Conservation (phyloP, 2,888 invertebrate species). For the Lepetodrilus schrolli region DNA sequence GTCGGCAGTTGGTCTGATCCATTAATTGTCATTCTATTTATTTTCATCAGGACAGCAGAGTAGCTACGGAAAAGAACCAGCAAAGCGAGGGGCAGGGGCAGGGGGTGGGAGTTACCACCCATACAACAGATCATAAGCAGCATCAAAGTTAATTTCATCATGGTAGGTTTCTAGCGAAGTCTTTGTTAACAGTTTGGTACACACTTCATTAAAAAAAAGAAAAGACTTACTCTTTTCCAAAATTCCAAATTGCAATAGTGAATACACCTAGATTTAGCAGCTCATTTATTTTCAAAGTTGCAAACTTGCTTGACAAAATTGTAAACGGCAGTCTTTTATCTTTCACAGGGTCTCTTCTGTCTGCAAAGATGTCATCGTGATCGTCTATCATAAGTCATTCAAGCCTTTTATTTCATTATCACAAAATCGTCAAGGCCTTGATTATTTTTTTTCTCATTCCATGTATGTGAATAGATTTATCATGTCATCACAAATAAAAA, state of each 20-base stretch:
- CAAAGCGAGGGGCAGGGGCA: too few relatives aligned
- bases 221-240: background rate
- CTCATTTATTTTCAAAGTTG: conserved; percentile 10
- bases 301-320: background rate
- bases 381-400: conserved; percentile 32
- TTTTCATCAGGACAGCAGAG: conserved; percentile 46
- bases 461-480: conserved; percentile 31
- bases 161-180: conserved; percentile 24
- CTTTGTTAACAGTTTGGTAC: background rate
- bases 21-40: conserved; percentile 32
- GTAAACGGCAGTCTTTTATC: conserved; percentile 27
- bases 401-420: conserved; percentile 28
- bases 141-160: conserved; percentile 27
- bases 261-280: conserved; percentile 10
- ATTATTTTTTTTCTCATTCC: conserved; percentile 16
- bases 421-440: conserved; percentile 15
- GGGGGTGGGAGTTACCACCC: conserved; percentile 64
- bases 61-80: conserved; percentile 64
- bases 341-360: conserved; percentile 32
- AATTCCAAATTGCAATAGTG: conserved; percentile 1
- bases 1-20: background rate
- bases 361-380: conserved; percentile 30
- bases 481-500: conserved; percentile 28
- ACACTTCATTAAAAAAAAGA: background rate
- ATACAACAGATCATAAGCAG: conserved; percentile 55